Conservation (phyloP, 2,797 vertebrate species). For the Falco naumanni region DNA sequence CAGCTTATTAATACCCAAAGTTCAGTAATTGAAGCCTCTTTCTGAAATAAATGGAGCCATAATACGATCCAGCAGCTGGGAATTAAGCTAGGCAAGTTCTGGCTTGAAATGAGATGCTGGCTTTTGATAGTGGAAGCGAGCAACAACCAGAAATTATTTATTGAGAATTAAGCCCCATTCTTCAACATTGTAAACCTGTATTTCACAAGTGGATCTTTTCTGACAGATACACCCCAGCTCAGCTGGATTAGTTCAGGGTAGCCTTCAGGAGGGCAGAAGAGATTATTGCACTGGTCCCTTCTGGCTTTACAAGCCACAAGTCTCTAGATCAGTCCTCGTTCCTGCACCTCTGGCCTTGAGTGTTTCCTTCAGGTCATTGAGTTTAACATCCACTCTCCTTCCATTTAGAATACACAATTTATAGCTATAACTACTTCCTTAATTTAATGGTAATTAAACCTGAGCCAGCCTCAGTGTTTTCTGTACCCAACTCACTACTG, state of each 20-base stretch:
- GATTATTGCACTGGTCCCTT: background rate
- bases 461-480: background rate
- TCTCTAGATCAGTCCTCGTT: background rate
- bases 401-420: constrained; percentile 66
- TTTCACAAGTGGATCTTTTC: background rate
- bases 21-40: background rate
- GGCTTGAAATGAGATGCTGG: constrained; percentile 1
- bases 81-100: background rate
- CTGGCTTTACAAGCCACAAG: background rate
- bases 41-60: background rate
- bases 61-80: background rate
- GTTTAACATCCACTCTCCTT: constrained; percentile 65
- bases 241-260: background rate
- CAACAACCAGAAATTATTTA: constrained; percentile 32
- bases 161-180: accelerated
- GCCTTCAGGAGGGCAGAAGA: background rate
- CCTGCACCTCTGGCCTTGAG: constrained; percentile 44
- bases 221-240: background rate
- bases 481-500: background rate
- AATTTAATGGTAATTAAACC: constrained; percentile 50
- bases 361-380: constrained; percentile 66
- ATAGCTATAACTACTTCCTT: constrained; percentile 48
- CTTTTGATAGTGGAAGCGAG: constrained; percentile 19
- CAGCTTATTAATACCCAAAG: background rate
- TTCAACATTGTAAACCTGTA: background rate